phyloP scores from a whole-genome alignment of 2,888 invertebrate genomes.

The Napeogenes sylphis region DNA sequence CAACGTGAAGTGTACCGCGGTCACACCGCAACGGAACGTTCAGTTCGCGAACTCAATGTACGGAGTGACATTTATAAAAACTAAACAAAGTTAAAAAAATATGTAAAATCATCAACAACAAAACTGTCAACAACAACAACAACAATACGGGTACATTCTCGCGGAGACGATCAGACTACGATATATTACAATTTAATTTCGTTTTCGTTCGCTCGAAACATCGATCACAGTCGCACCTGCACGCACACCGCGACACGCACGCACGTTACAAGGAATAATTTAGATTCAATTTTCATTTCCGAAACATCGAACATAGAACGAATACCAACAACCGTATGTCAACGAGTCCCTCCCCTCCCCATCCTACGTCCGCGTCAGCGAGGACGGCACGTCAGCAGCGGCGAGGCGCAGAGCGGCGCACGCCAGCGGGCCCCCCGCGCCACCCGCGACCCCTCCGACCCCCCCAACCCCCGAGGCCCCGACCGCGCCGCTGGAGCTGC shows the following conservation, averaged over 20 bases:
- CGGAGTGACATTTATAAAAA: neutral
- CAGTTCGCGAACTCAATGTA: neutral
- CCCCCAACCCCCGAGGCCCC: slow-evolving; percentile 50
- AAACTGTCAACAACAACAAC: slow-evolving; percentile 7
- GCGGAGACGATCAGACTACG: neutral
- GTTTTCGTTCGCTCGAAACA: slow-evolving; percentile 20
- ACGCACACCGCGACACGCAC: too few species aligned
- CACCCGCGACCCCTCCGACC: slow-evolving; percentile 20
- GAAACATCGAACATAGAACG: neutral
- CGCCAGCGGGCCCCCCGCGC: slow-evolving; percentile 42
- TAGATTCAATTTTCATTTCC: neutral
- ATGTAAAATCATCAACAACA: slow-evolving; percentile 7
- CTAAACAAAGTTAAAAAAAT: slow-evolving; percentile 2
- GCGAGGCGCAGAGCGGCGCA: slow-evolving; percentile 60
- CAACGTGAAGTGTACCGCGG: too few species aligned
- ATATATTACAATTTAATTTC: slow-evolving; percentile 11
- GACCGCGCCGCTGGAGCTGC: slow-evolving; percentile 58
- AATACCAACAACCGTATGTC: neutral
- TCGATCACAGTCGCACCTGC: slow-evolving; percentile 8
- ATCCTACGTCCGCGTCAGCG: slow-evolving; percentile 39
- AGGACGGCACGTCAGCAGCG: slow-evolving; percentile 46
- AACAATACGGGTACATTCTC: neutral
- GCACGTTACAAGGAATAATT: neutral
- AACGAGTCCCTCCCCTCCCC: neutral
- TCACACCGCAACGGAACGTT: too few species aligned